A percentile compares a stretch with the other conserved stretches of the same genome.
phyloP scores from a whole-genome alignment of 2,113 vertebrate species.

The Abramis brama region DNA sequence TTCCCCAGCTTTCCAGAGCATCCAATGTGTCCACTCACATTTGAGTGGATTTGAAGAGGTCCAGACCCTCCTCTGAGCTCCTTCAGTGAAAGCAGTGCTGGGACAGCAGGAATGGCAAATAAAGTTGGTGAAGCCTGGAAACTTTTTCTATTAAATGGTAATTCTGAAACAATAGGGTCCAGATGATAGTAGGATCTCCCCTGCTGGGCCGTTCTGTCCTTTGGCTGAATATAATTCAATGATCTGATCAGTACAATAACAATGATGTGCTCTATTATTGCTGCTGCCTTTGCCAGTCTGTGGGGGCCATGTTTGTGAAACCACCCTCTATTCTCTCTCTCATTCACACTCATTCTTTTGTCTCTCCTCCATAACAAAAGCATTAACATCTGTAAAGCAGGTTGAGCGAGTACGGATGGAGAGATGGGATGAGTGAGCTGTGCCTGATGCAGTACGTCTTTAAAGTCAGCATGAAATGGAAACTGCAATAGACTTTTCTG shows the following conservation, averaged over 20 bases:
- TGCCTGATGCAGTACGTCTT: background rate
- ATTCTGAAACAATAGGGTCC: constrained; percentile 40
- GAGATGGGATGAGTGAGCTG: constrained; percentile 9
- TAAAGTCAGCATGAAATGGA: too few species aligned
- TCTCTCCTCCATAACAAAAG: constrained; percentile 15
- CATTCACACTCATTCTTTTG: background rate
- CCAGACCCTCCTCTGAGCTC: background rate
- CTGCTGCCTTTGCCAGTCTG: background rate
- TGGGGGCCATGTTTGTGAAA: background rate
- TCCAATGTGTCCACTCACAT: background rate
- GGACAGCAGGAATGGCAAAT: background rate
- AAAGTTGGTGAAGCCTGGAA: background rate
- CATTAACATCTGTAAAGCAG: constrained; percentile 24
- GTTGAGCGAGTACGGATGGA: background rate
- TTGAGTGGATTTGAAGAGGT: background rate
- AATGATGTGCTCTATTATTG: constrained; percentile 33
- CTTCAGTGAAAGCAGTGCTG: background rate
- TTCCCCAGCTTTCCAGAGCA: background rate
- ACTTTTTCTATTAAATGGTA: constrained; percentile 10
- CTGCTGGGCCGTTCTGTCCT: background rate
- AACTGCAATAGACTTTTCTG: too few species aligned
- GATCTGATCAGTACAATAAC: constrained; percentile 44
- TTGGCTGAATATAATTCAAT: constrained; percentile 26
- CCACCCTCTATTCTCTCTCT: background rate
- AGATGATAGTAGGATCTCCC: constrained; percentile 38